These are phyloP conservation scores for Aradophagus sp. DNA, from an alignment of 1,140 invertebrate species.

Conservation along the genomic window DNA sequence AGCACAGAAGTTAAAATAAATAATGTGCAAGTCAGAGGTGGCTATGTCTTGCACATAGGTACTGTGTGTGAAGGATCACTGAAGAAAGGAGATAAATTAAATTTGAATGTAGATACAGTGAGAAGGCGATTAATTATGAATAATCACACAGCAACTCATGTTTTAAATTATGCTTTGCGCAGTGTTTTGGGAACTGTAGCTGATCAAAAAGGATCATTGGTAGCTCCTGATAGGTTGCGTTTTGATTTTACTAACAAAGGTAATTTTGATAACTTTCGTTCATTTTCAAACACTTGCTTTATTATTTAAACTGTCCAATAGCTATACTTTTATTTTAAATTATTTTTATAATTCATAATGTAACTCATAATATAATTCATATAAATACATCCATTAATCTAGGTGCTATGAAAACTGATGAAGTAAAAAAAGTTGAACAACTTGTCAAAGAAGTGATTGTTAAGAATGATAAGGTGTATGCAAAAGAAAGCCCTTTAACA, in stretches of 20 bases:
- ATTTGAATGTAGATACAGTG: constrained; percentile 87
- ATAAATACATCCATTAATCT: too few relatives aligned
- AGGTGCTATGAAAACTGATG: constrained; percentile 87
- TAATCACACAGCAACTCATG: constrained; percentile 99
- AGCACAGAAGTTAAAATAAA: constrained; percentile 93
- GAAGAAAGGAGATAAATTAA: constrained; percentile 89
- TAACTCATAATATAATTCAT: too few relatives aligned
- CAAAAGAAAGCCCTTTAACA: constrained; percentile 89
- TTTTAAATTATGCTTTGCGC: constrained; percentile 95
- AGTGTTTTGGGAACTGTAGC: constrained; percentile 91
- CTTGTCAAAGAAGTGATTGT: constrained; percentile 85
- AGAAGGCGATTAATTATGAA: constrained; percentile 94
- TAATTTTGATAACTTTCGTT: constrained; percentile 10
- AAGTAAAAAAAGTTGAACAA: constrained; percentile 91
- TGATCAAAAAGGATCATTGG: constrained; percentile 98
- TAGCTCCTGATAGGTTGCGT: constrained; percentile 94
- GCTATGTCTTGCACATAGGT: constrained; percentile 96
- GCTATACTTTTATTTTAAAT: too few relatives aligned
- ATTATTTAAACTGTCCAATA: too few relatives aligned
- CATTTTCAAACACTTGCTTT: too few relatives aligned
- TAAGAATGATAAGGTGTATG: constrained; percentile 89
- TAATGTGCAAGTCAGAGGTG: constrained; percentile 96
- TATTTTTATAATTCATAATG: too few relatives aligned
- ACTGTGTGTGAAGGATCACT: constrained; percentile 87
- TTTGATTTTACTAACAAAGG: constrained; percentile 98